Percentiles rank a stretch among this genome's conserved stretches.
Conservation (phyloP, 2,113 vertebrate species). For the Nansenia antarctica region DNA sequence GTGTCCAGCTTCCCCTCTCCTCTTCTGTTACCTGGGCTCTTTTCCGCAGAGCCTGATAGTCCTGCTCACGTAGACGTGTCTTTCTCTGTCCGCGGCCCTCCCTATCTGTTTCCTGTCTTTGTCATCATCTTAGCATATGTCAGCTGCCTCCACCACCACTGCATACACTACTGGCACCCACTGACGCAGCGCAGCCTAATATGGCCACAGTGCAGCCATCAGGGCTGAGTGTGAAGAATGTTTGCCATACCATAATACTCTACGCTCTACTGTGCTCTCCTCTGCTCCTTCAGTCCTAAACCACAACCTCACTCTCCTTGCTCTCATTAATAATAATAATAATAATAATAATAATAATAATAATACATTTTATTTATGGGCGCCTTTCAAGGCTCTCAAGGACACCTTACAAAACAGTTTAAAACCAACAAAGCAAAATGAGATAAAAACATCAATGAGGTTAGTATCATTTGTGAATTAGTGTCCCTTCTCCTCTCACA, state of each 20-base stretch:
- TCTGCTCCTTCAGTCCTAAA: not conserved
- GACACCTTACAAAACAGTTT: too few relatives aligned
- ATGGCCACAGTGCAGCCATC: not conserved
- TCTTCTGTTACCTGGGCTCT: not conserved
- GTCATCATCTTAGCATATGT: too few relatives aligned
- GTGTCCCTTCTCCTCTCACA: not conserved
- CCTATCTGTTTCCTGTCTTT: not conserved
- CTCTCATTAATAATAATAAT: too few relatives aligned
- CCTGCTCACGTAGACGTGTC: not conserved
- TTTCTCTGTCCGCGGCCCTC: not conserved
- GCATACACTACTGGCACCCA: not conserved
- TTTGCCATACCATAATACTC: not conserved
- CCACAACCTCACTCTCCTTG: too few relatives aligned
- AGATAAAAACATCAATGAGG: too few relatives aligned
- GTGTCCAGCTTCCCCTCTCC: not conserved
- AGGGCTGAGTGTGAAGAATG: not conserved
- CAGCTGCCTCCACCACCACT: not conserved
- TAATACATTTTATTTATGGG: too few relatives aligned
- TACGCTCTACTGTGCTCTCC: not conserved
- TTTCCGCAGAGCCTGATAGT: not conserved
- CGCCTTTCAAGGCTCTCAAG: too few relatives aligned
- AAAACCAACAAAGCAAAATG: too few relatives aligned
- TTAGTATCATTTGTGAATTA: not conserved
- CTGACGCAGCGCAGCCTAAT: not conserved
- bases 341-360: too few relatives aligned